Base-by-base conservation (phyloP, 2,113 vertebrate genomes). In the Dicrurus megarhynchus region DNA sequence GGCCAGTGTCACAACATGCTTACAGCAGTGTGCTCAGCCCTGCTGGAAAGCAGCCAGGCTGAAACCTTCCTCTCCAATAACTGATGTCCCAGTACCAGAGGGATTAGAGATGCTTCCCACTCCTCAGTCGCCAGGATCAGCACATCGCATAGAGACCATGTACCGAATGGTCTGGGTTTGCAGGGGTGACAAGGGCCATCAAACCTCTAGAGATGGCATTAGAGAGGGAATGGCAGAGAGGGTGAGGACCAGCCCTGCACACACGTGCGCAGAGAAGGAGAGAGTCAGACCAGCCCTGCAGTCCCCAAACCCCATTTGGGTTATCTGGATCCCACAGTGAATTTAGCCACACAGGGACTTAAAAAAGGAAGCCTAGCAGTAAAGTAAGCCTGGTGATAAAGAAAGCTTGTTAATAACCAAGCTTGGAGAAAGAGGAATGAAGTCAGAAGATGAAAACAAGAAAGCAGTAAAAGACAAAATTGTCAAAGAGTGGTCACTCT, bases 161-260 rank as follows among this genome's bases (percentile, higher is more conserved):
- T 1, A 1, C n/a, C 0, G 0, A 27, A 7, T 0, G 3, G 44
- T 16, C 61, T 83, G 76, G 33, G 23, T 84, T 55, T 89, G 87
- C 71, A 52, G 70, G 33, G 50, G 35, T 56, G 55, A 78, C 1
- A 4, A 49, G n/a, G 41, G 30, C 81, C 26, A 63, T 16, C 61
- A 74, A 56, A 74, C 24, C 4, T 15, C 50, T 57, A 13, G 53
- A 76, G 82, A 50, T 30, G 17, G 27, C 26, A 24, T 41, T 47
- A 28, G 49, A 41, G 37, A 35, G 7, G 27, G 18, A 86, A 56
- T 60, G 21, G 20, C 57, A 76, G 63, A 59, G 17, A 64, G n/a
- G 8, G 21, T 1, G 3, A 60, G 15, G 35, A 68, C 20, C 55
- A 80, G 26, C n/a, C 16, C 50, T 4, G 2, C 1, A 4, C 18